phyloP scores from a whole-genome alignment of 2,113 vertebrate species.

The Desmodus rotundus region DNA sequence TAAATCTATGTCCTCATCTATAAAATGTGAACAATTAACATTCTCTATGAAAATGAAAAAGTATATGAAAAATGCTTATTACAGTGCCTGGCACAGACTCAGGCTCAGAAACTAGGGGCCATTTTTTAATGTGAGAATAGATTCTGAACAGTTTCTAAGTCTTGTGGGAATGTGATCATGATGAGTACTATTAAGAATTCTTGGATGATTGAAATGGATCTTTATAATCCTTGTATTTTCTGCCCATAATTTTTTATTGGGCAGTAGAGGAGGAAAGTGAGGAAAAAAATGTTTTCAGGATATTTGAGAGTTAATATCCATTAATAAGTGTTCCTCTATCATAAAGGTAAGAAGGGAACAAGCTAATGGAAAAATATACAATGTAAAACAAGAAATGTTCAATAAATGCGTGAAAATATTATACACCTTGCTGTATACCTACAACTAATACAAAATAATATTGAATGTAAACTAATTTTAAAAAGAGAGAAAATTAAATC shows the following conservation, averaged over 20 bases:
- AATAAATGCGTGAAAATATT: neutral
- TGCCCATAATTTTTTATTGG: neutral
- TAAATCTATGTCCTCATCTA: neutral
- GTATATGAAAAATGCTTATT: neutral
- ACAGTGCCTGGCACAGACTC: neutral
- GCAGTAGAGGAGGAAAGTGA: neutral
- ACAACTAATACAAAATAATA: neutral
- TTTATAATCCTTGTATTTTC: neutral
- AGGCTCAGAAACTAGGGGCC: neutral
- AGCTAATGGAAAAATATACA: neutral
- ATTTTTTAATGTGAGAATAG: neutral
- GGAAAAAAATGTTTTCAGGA: neutral
- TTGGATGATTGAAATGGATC: neutral
- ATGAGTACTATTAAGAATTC: neutral
- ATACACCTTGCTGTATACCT: neutral
- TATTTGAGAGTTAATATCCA: neutral
- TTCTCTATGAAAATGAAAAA: neutral
- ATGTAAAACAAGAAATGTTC: neutral
- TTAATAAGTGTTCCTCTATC: neutral
- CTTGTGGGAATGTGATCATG: neutral
- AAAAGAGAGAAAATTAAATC: neutral
- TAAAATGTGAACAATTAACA: neutral
- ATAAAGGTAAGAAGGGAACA: neutral
- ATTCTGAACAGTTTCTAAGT: neutral
- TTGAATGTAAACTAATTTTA: neutral